These are phyloP conservation scores for Tholera decimalis DNA, from an alignment of 2,888 invertebrate species.

Conservation along the genomic window DNA sequence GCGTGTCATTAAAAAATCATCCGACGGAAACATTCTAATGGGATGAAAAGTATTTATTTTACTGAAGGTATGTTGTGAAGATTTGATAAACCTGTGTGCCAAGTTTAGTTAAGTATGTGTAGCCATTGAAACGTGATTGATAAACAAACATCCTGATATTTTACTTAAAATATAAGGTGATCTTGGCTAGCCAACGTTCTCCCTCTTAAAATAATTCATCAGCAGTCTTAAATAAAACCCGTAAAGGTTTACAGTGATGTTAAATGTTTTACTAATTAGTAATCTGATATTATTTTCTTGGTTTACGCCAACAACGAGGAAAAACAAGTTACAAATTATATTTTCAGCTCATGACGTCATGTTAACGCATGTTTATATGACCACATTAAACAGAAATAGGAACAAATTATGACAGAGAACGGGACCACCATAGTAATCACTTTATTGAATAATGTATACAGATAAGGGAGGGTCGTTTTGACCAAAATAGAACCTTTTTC, in stretches of 20 bases:
- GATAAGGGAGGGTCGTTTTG: background rate
- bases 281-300: background rate
- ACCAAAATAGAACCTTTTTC: constrained; percentile 11
- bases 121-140: too few species aligned
- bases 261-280: background rate
- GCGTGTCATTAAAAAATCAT: too few species aligned
- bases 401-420: background rate
- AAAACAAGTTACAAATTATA: constrained; percentile 1
- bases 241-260: background rate
- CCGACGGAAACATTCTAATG: too few species aligned
- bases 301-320: background rate
- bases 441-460: constrained; percentile 19
- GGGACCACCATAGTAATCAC: constrained; percentile 1
- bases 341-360: background rate
- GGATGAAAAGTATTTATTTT: too few species aligned
- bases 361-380: background rate
- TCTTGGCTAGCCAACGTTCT: too few species aligned
- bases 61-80: too few species aligned
- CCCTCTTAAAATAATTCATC: background rate
- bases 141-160: too few species aligned
- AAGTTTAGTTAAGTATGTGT: too few species aligned
- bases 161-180: too few species aligned
- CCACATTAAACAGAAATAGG: background rate
- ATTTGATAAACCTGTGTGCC: too few species aligned
- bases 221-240: background rate